Evolutionary conservation across 2,888 invertebrate species (phyloP).

Genomic region (Tanaodytes sp.): DNA sequence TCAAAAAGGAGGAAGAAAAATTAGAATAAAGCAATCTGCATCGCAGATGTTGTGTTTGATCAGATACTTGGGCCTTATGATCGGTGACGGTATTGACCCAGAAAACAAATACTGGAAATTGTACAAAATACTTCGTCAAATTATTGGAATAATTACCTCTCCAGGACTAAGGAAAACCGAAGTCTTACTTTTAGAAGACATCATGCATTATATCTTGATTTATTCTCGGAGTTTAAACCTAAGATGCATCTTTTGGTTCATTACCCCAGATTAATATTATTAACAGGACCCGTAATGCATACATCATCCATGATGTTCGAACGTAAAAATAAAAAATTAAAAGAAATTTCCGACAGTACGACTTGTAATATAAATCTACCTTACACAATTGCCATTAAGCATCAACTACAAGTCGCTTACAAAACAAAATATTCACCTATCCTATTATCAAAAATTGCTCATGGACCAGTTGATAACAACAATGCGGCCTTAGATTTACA

Average conservation of each 20-base stretch:
- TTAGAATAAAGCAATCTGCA: constrained; percentile 31
- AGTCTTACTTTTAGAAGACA: constrained; percentile 11
- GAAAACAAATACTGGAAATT: constrained; percentile 16
- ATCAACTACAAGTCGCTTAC: constrained; percentile 13
- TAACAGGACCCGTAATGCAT: constrained; percentile 33
- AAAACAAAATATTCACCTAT: background rate
- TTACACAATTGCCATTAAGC: constrained; percentile 21
- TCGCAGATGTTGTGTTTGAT: constrained; percentile 23
- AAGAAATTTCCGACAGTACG: constrained; percentile 18
- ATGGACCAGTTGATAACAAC: constrained; percentile 9
- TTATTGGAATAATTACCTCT: constrained; percentile 7
- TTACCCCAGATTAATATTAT: constrained; percentile 23
- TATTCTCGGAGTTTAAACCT: constrained; percentile 19
- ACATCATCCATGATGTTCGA: constrained; percentile 33
- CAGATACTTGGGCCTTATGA: constrained; percentile 6
- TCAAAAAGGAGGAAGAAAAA: constrained; percentile 29
- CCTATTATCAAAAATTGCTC: background rate
- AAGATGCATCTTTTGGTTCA: constrained; percentile 31
- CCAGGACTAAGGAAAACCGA: constrained; percentile 4
- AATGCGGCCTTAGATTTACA: constrained; percentile 24
- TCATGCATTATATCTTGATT: constrained; percentile 13
- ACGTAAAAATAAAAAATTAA: constrained; percentile 29
- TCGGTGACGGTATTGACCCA: constrained; percentile 5
- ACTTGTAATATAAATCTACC: constrained; percentile 15
- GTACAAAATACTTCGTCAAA: constrained; percentile 3